Percentiles rank a stretch among this genome's conserved stretches.
Conservation (phyloP, 2,113 vertebrate genomes). For the Pluvialis apricaria region DNA sequence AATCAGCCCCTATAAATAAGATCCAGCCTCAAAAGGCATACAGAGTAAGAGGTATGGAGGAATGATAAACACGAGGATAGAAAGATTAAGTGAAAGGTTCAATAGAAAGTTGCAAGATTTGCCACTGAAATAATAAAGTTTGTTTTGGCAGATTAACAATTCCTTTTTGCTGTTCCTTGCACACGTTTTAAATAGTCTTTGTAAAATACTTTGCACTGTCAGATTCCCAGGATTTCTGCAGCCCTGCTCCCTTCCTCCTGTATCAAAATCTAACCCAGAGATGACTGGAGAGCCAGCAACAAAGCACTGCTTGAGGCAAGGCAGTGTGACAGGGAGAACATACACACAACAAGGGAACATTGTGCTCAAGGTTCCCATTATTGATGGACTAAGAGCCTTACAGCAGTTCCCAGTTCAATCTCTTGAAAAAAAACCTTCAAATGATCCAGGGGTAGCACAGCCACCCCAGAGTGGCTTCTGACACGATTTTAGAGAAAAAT, state of each 20-base stretch:
- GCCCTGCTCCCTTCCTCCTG: neutral
- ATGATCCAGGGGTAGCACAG: neutral
- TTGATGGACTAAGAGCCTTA: neutral
- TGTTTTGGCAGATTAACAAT: neutral
- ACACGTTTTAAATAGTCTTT: neutral
- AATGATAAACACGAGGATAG: neutral
- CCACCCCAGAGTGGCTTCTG: neutral
- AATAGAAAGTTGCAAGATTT: neutral
- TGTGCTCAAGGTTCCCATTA: neutral
- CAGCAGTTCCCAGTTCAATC: neutral
- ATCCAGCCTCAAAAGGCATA: neutral
- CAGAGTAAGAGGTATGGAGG: neutral
- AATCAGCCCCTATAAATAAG: neutral
- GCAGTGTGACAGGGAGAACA: neutral
- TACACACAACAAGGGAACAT: neutral
- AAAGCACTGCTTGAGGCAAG: neutral
- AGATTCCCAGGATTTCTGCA: neutral
- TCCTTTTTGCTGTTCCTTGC: neutral
- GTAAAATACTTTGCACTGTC: neutral
- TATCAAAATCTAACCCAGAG: neutral
- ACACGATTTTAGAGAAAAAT: fast-evolving
- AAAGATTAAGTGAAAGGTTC: neutral
- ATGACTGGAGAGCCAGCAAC: neutral
- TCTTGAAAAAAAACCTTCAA: neutral
- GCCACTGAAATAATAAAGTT: neutral